Conservation (phyloP, 2,888 invertebrate genomes). For the Mesorhabditis sp. region DNA sequence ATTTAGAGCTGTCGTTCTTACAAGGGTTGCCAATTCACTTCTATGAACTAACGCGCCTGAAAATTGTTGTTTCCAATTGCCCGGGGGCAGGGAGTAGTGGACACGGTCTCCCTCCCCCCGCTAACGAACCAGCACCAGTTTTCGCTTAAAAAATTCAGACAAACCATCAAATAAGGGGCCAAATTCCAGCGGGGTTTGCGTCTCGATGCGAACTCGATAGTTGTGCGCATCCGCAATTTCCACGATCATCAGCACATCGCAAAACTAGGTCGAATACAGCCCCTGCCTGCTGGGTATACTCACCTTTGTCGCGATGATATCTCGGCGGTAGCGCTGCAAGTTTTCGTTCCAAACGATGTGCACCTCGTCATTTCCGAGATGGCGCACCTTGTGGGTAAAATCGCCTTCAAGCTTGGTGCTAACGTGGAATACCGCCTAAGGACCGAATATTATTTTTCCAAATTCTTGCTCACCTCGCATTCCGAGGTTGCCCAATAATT, state of each 20-base stretch:
- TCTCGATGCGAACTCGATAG: slow-evolving; percentile 49
- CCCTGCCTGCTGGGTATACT: neutral
- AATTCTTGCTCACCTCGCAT: slow-evolving; percentile 9
- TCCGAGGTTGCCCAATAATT: slow-evolving; percentile 92
- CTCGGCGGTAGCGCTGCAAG: slow-evolving; percentile 80
- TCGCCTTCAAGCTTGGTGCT: slow-evolving; percentile 86
- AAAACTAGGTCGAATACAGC: slow-evolving; percentile 71
- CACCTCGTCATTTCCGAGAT: slow-evolving; percentile 67
- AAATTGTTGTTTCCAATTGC: neutral
- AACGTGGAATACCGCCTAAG: slow-evolving; percentile 77
- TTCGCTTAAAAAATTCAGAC: slow-evolving; percentile 4
- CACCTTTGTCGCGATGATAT: slow-evolving; percentile 85
- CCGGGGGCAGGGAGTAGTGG: neutral
- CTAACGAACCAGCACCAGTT: neutral
- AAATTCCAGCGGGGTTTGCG: slow-evolving; percentile 64
- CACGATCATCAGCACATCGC: slow-evolving; percentile 92
- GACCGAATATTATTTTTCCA: neutral
- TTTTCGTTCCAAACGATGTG: slow-evolving; percentile 99
- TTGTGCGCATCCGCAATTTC: slow-evolving; percentile 67
- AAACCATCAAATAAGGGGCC: slow-evolving; percentile 88
- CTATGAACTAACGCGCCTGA: slow-evolving; percentile 29
- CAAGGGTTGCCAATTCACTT: slow-evolving; percentile 23
- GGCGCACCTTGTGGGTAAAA: slow-evolving; percentile 57
- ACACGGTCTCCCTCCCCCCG: too few species aligned
- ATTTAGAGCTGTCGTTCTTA: slow-evolving; percentile 18